Percentiles rank a stretch among this genome's conserved stretches.
Evolutionary conservation across 37 sponge, comb jelly and placozoan genomes (phyloP).

Genomic region (Corticium candelabrum): DNA sequence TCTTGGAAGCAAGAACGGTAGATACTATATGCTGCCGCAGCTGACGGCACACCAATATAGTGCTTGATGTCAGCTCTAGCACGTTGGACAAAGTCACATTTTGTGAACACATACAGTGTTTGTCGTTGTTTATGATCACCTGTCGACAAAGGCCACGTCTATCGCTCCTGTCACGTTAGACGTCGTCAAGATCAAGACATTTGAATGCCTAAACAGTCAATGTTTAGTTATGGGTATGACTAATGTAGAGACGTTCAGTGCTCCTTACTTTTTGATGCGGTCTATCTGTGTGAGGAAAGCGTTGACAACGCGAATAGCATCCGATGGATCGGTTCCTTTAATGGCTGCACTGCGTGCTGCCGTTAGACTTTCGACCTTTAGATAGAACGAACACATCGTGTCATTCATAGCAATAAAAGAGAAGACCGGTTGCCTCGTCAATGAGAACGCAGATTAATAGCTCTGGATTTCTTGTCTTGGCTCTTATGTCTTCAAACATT

Average conservation of each 20-base stretch:
- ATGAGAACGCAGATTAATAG: constrained; percentile 90
- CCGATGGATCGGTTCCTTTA: constrained; percentile 88
- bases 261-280: constrained; percentile 52
- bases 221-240: neutral
- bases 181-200: constrained; percentile 95
- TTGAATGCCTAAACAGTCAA: constrained; percentile 76
- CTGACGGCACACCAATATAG: constrained; percentile 89
- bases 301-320: constrained; percentile 98
- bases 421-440: constrained; percentile 97
- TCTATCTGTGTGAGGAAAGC: constrained; percentile 95
- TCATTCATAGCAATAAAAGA: neutral
- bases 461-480: constrained; percentile 69
- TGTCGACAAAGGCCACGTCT: constrained; percentile 97
- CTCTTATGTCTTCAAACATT: constrained; percentile 88
- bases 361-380: constrained; percentile 89
- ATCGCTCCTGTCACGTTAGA: constrained; percentile 96
- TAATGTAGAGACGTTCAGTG: constrained; percentile 33
- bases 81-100: neutral
- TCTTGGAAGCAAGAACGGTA: constrained; percentile 82
- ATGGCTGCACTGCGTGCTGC: constrained; percentile 82
- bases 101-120: neutral
- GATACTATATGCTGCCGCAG: constrained; percentile 74
- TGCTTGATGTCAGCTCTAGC: constrained; percentile 95
- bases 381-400: neutral
- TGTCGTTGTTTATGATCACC: constrained; percentile 75